Evolutionary conservation across 2,113 vertebrate species (phyloP).

Genomic region (Thinocorus orbignyianus): DNA sequence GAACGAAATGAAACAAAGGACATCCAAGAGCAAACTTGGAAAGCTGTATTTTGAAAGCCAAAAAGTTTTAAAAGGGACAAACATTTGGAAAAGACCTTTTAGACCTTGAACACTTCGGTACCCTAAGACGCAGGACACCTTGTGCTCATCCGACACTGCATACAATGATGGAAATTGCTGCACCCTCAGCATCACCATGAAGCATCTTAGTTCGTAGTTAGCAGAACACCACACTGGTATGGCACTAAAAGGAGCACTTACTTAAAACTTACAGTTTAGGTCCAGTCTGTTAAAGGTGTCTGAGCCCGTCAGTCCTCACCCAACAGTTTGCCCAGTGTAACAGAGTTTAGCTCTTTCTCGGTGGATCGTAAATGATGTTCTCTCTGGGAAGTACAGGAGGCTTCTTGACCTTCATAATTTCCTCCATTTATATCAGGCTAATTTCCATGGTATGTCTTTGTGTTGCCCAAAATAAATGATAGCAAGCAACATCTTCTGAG

Average conservation of each 20-base stretch:
- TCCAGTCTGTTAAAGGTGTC: background rate
- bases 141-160: background rate
- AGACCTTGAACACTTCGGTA: background rate
- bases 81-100: background rate
- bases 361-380: background rate
- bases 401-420: background rate
- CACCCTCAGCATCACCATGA: accelerated
- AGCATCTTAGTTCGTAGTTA: background rate
- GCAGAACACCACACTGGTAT: background rate
- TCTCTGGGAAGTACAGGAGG: background rate
- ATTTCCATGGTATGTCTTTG: background rate
- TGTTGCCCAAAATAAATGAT: background rate
- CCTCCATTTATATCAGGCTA: background rate
- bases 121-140: background rate
- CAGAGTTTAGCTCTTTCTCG: background rate
- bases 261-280: background rate
- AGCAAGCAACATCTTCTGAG: background rate
- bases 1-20: background rate
- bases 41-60: background rate
- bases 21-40: background rate
- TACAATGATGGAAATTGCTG: background rate
- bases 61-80: background rate
- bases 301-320: background rate
- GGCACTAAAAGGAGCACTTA: background rate
- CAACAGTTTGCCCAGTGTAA: background rate